Base-by-base conservation (phyloP, 2,888 invertebrate genomes). In the Agrotis puta region DNA sequence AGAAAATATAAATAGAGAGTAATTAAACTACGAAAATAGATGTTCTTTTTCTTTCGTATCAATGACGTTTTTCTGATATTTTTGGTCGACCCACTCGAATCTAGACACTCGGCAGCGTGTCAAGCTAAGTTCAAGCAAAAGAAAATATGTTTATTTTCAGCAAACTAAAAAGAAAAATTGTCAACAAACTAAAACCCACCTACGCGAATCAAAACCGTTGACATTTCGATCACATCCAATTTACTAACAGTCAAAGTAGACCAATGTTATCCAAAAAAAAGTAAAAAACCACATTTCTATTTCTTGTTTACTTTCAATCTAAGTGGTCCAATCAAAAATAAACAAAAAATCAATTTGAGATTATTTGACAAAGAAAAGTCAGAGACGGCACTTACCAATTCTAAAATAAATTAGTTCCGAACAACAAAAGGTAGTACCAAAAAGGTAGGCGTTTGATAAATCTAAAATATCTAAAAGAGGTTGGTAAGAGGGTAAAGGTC, bases 401-500 rank as follows among this genome's bases (percentile, higher is more conserved):
- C 61, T 51, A 33, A 69, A 57, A 69, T 53, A 58, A 72, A 63
- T 69, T 66, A 59, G n/a, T 27, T 64, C 11, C 4, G 27, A 45
- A 14, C 18, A 39, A 47, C 53, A 57, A 70, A 59, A 56, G 61
- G 4, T 18, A 0, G 16, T 33, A 20, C 24, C 27, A 61, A 66
- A 71, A 74, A 70, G 70, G 68, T 51, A 48, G 6, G 53, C 18
- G 13, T 54, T 62, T 47, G 50, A 69, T 69, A 70, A 68, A 82
- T 71, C n/a, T n/a, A 56, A 70, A 66, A 73, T 43, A 70, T 53
- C 27, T 54, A 13, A 64, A 72, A 56, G 24, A 59, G 16, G 16
- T 54, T n/a, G 13, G 47, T 54, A 59, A 5, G 2, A 33, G 51
- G 48, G 48, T 48, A 64, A 73, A 74, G 63, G 74, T 63, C 54